These are phyloP conservation scores for Microctenopoma steveboyesi DNA, from an alignment of 2,797 vertebrate genomes.

Conservation along the genomic window DNA sequence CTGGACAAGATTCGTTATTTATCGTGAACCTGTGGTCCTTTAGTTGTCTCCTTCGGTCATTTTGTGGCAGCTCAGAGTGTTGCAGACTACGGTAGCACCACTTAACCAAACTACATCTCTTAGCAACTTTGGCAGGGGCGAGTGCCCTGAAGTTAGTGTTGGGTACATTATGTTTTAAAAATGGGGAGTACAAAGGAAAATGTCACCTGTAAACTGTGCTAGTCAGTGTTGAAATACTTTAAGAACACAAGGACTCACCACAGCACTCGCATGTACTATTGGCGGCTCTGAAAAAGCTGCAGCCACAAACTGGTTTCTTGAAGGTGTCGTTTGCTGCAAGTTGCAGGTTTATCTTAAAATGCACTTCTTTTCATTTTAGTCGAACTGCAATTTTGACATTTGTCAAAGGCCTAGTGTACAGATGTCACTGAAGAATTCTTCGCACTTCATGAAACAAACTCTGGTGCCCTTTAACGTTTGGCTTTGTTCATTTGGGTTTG, in stretches of 20 bases:
- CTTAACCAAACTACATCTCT: conserved; percentile 61
- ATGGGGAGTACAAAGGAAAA: conserved; percentile 44
- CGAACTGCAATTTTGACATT: not conserved
- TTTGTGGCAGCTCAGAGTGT: conserved; percentile 50
- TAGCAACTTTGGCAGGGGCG: conserved; percentile 36
- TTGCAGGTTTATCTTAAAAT: not conserved
- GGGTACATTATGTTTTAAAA: conserved; percentile 55
- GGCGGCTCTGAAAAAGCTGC: conserved; percentile 15
- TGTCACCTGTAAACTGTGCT: conserved; percentile 50
- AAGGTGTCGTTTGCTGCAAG: not conserved
- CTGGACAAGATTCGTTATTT: conserved; percentile 19
- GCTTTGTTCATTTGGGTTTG: not conserved
- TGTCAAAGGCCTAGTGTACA: not conserved
- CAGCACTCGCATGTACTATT: conserved; percentile 19
- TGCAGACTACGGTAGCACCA: conserved; percentile 40
- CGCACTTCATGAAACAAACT: not conserved
- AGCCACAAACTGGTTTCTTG: conserved; percentile 6
- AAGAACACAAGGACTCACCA: conserved; percentile 29
- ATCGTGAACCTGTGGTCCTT: conserved; percentile 16
- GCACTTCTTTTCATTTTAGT: not conserved
- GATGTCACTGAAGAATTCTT: not conserved
- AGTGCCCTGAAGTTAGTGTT: conserved; percentile 46
- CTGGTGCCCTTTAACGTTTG: not conserved
- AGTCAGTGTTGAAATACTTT: conserved; percentile 28
- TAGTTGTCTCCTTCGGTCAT: conserved; percentile 26